A percentile compares a stretch with the other conserved stretches of the same genome.
phyloP scores from a whole-genome alignment of 2,113 vertebrate species.

The Daboia siamensis region DNA sequence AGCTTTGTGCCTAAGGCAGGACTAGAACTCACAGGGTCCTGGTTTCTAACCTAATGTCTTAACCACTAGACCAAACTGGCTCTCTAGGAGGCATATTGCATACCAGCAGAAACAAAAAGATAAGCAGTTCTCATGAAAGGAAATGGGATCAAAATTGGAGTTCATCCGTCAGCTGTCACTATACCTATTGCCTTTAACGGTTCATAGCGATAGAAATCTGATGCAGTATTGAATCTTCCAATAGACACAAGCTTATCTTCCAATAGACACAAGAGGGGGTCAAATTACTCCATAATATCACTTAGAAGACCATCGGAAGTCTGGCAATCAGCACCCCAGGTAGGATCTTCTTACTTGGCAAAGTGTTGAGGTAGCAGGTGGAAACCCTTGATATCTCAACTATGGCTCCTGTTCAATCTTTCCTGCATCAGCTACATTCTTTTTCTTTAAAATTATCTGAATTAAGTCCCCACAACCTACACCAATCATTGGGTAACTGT shows the following conservation, averaged over 20 bases:
- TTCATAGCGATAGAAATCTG: not conserved
- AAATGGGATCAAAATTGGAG: not conserved
- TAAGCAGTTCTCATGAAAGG: not conserved
- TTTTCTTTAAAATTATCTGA: not conserved
- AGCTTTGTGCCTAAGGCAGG: no score
- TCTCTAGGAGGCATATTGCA: not conserved
- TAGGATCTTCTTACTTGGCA: not conserved
- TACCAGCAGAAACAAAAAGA: not conserved
- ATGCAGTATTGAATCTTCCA: not conserved
- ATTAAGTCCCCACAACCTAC: not conserved
- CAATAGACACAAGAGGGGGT: not conserved
- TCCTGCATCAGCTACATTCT: not conserved
- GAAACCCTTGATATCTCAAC: not conserved
- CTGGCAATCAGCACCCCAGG: not conserved
- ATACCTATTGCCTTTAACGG: not conserved
- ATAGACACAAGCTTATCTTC: not conserved
- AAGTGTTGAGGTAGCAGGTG: not conserved
- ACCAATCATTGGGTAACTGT: not conserved
- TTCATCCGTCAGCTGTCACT: not conserved
- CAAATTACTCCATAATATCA: not conserved
- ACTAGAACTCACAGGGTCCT: no score
- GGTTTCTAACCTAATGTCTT: no score
- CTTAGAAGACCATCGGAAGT: not conserved
- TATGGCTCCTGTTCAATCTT: not conserved
- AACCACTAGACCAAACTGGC: no score